phyloP scores from a whole-genome alignment of 1,140 invertebrate species.

The Drosophila tropicalis region DNA sequence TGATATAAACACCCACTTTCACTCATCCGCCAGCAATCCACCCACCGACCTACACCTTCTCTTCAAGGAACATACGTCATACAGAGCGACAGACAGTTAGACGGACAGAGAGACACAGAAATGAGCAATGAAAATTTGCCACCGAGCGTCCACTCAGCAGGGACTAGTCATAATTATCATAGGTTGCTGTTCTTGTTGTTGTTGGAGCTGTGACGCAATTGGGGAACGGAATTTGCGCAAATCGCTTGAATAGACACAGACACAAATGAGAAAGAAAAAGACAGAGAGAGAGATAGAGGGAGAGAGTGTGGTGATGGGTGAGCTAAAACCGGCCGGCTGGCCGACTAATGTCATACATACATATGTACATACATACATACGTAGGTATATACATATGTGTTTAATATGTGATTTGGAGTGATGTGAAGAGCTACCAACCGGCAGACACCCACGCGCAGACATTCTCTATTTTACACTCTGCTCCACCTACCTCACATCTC shows the following conservation, averaged over 20 bases:
- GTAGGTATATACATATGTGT: conserved; percentile 7
- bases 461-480: not conserved
- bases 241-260: conserved; percentile 61
- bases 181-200: conserved; percentile 5
- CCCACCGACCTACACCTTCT: not conserved
- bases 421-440: not conserved
- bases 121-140: conserved; percentile 15
- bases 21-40: not conserved
- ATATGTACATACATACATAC: not conserved
- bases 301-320: conserved; percentile 2
- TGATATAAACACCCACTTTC: conserved; percentile 11
- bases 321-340: conserved; percentile 27
- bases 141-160: conserved; percentile 22
- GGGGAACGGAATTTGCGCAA: conserved; percentile 70
- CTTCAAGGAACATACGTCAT: conserved; percentile 1
- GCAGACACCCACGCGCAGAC: conserved; percentile 20
- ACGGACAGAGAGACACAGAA: not conserved
- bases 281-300: no score
- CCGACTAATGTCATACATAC: conserved; percentile 49
- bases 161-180: conserved; percentile 66
- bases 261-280: conserved; percentile 21
- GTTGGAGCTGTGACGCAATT: conserved; percentile 68
- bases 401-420: not conserved
- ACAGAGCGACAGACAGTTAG: conserved; percentile 3
- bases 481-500: not conserved